Base-by-base conservation (phyloP, 2,888 invertebrate species). In the Coelopa pilipes region DNA sequence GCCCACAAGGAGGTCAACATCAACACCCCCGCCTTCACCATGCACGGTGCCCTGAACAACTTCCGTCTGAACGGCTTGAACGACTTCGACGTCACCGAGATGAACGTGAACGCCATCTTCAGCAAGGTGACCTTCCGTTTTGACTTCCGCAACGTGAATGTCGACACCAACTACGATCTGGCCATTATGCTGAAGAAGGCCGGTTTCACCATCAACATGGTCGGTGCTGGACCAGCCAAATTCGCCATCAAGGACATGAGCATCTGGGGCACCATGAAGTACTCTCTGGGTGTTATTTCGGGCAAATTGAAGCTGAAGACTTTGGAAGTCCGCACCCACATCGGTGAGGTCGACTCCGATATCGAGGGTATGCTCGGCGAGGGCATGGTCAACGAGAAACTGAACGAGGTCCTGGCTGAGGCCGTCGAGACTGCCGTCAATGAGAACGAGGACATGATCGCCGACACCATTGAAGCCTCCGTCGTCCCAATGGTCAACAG, bases 321-420 rank as follows among this genome's bases (percentile, higher is more conserved):
- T 50, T 74, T 85, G 74, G 80, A 82, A 19, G 77, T 83, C 59
- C 82, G 82, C 72, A 80, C 82, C 5, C 81, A 79, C 21, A 68
- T 86, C 74, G 85, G 83, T 19, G 82, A 82, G 66, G 82, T 83
- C 21, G 82, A 82, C 0, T 86, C 85, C 9, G 77, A 85, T 0
- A 85, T 86, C 73, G 80, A 81, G 46, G 86, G 86, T 63, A 70
- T 86, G 13, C 74, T 86, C 55, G 86, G 86, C 53, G 75, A 83
- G 17, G 85, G 85, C 34, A 55, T 13, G 17, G 62, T 85, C 70
- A 86, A 86, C 45, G 76, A 79, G 67, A 82, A 80, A 71, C 74
- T 85, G 81, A 86, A 86, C 76, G 80, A 78, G 4, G 76, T 82
- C 15, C 73, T 86, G 46, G 83, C 81, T 66, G 83, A 83, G 72